Evolutionary conservation across 2,888 invertebrate species (phyloP).

Genomic region (Sthenelais limicola): DNA sequence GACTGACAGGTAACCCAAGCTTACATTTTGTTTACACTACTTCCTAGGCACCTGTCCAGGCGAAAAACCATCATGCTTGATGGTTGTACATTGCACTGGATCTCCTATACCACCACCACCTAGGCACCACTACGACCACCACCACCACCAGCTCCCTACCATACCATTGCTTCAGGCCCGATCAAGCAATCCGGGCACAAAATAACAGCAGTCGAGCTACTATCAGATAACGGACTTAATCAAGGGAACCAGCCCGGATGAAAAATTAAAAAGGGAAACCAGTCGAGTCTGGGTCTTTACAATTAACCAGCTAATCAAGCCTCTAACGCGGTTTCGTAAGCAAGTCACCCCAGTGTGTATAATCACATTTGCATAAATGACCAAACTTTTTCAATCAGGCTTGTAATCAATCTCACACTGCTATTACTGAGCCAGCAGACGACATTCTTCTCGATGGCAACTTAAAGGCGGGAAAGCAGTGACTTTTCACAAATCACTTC

Average conservation of each 20-base stretch:
- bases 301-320: slow-evolving; percentile 32
- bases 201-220: neutral
- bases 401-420: slow-evolving; percentile 31
- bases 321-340: slow-evolving; percentile 13
- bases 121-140: neutral
- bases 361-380: slow-evolving; percentile 28
- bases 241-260: slow-evolving; percentile 24
- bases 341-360: slow-evolving; percentile 22
- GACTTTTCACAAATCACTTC: slow-evolving; percentile 31
- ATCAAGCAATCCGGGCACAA: neutral
- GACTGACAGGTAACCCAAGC: slow-evolving; percentile 24
- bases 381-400: slow-evolving; percentile 36
- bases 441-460: neutral
- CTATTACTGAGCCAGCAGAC: too few relatives aligned
- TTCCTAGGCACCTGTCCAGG: neutral
- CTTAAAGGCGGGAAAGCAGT: neutral
- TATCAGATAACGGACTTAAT: slow-evolving; percentile 21
- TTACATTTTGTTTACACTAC: slow-evolving; percentile 21
- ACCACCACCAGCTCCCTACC: neutral
- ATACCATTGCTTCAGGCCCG: too few relatives aligned
- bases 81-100: too few relatives aligned
- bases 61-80: too few relatives aligned
- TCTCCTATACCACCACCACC: neutral
- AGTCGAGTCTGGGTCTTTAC: neutral
- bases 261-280: slow-evolving; percentile 12